Conservation (phyloP, 2,888 invertebrate species). For the Cryptocephalus moraei region DNA sequence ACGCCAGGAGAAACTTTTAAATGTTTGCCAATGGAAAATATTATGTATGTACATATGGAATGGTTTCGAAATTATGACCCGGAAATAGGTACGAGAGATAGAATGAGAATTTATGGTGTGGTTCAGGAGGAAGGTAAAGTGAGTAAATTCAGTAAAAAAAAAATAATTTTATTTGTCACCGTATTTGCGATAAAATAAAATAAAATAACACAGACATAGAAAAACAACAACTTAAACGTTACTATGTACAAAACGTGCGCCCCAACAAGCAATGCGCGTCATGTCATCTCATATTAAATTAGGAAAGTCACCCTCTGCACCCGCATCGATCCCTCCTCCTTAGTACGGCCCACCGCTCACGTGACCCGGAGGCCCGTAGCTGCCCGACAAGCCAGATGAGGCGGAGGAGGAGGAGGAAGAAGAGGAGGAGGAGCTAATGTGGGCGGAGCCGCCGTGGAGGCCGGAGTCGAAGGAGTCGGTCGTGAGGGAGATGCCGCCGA, state of each 20-base stretch:
- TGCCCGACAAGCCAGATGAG: slow-evolving; percentile 18
- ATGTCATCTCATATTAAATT: too few relatives aligned
- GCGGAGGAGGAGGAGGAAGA: slow-evolving; percentile 8
- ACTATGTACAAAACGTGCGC: slow-evolving; percentile 21
- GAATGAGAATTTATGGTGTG: too few relatives aligned
- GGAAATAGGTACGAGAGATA: too few relatives aligned
- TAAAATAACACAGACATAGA: slow-evolving; percentile 15
- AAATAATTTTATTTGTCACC: slow-evolving; percentile 38
- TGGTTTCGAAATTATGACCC: too few relatives aligned
- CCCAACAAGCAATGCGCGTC: too few relatives aligned
- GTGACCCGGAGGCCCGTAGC: slow-evolving; percentile 33
- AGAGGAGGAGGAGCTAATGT: slow-evolving; percentile 8
- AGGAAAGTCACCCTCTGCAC: slow-evolving; percentile 3
- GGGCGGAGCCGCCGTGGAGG: not conserved
- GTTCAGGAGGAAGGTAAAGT: too few relatives aligned
- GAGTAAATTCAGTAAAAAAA: slow-evolving; percentile 7
- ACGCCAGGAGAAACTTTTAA: too few relatives aligned
- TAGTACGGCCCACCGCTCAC: slow-evolving; percentile 23
- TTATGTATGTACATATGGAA: too few relatives aligned
- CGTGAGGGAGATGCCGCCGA: slow-evolving; percentile 3
- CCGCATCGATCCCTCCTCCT: slow-evolving; percentile 10
- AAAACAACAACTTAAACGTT: slow-evolving; percentile 14
- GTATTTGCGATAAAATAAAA: slow-evolving; percentile 22
- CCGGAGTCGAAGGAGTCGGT: slow-evolving; percentile 2
- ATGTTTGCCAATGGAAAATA: too few relatives aligned